These are phyloP conservation scores for Orchestia grillus DNA, from an alignment of 1,140 invertebrate genomes.

Conservation along the genomic window DNA sequence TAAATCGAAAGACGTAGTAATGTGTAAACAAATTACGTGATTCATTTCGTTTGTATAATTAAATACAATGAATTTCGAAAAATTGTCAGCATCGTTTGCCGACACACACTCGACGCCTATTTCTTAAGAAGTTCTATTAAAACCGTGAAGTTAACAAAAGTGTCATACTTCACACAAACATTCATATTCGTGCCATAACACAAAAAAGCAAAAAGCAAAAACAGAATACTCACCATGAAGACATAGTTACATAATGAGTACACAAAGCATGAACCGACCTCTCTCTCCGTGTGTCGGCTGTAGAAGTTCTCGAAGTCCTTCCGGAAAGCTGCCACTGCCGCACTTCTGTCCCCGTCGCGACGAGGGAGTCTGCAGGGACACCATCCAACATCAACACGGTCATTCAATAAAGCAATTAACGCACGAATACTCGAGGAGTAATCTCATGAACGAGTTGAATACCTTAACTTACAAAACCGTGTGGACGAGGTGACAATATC, in stretches of 20 bases:
- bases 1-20: too few species aligned
- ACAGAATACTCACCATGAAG: background rate
- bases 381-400: background rate
- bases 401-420: background rate
- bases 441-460: background rate
- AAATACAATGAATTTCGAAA: too few species aligned
- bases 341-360: background rate
- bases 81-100: too few species aligned
- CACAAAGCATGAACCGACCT: background rate
- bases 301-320: slow-evolving; percentile 46
- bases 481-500: too few species aligned
- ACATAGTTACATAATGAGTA: background rate
- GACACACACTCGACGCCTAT: too few species aligned
- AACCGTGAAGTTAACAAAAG: background rate
- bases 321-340: background rate
- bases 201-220: background rate
- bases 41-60: too few species aligned
- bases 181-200: background rate
- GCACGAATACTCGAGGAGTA: background rate
- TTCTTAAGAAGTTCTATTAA: too few species aligned
- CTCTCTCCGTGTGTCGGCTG: slow-evolving; percentile 23
- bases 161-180: background rate
- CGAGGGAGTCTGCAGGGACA: background rate
- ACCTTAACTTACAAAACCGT: background rate
- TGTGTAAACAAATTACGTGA: too few species aligned